Conservation (phyloP, 1,140 invertebrate species). For the Anthonomus grandis region DNA sequence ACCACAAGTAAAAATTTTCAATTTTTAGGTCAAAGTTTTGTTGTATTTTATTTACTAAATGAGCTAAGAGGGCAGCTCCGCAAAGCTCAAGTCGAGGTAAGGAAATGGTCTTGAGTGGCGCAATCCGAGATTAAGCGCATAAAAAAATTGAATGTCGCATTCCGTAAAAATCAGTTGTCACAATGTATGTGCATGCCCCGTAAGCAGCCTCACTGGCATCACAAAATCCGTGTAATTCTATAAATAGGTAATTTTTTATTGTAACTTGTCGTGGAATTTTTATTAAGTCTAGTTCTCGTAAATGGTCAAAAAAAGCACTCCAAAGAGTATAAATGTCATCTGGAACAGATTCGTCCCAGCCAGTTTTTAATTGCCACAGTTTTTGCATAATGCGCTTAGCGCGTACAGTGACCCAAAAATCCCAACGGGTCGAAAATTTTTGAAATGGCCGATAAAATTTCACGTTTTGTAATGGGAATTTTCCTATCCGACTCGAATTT, state of each 20-base stretch:
- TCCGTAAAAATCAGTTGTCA: background rate
- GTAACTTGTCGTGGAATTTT: conserved; percentile 29
- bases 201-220: conserved; percentile 41
- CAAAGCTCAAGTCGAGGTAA: background rate
- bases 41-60: background rate
- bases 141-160: conserved; percentile 27
- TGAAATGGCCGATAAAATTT: conserved; percentile 37
- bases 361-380: conserved; percentile 43
- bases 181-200: conserved; percentile 36
- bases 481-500: conserved; percentile 14
- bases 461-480: conserved; percentile 38
- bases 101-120: conserved; percentile 1
- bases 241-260: conserved; percentile 3
- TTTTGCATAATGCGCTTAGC: conserved; percentile 49
- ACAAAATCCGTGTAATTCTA: conserved; percentile 42
- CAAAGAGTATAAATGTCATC: conserved; percentile 30
- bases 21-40: background rate
- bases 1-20: background rate
- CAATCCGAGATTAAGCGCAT: conserved; percentile 29
- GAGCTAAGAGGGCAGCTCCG: background rate
- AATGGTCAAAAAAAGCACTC: conserved; percentile 21
- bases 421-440: conserved; percentile 42
- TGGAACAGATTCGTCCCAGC: conserved; percentile 49
- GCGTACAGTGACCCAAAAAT: conserved; percentile 38
- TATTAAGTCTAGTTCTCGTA: conserved; percentile 7